These are phyloP conservation scores for Tanytarsus gracilentus DNA, from an alignment of 2,888 invertebrate genomes.

Conservation along the genomic window DNA sequence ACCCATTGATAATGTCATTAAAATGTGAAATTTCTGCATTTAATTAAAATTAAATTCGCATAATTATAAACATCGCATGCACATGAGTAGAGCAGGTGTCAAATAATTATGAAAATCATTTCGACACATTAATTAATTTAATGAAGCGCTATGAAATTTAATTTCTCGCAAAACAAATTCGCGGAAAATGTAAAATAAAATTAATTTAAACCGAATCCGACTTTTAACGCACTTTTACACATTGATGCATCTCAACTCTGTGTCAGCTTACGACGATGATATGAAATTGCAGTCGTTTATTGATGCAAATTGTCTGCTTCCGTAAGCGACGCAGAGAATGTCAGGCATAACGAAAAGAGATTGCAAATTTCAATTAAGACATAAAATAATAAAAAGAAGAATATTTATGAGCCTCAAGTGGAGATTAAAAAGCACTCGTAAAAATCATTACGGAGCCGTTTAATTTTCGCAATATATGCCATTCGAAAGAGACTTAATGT, in stretches of 20 bases:
- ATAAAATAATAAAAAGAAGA: background rate
- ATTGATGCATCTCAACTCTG: background rate
- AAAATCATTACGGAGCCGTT: too few species aligned
- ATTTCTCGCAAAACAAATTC: background rate
- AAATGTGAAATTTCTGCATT: slow-evolving; percentile 4
- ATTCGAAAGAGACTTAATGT: too few species aligned
- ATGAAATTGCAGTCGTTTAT: slow-evolving; percentile 10
- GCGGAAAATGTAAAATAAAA: background rate
- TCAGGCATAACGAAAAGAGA: background rate
- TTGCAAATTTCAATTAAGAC: background rate
- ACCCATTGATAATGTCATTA: slow-evolving; percentile 6
- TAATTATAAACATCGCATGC: background rate
- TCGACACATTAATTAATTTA: slow-evolving; percentile 23
- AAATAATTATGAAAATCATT: slow-evolving; percentile 19
- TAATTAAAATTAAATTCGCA: slow-evolving; percentile 7
- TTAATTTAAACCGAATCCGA: background rate
- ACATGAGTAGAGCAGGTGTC: slow-evolving; percentile 12
- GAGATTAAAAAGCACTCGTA: too few species aligned
- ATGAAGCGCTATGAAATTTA: slow-evolving; percentile 22
- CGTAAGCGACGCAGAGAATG: too few species aligned
- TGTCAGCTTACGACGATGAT: too few species aligned
- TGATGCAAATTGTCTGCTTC: slow-evolving; percentile 15
- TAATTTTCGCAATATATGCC: too few species aligned
- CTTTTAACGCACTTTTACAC: background rate
- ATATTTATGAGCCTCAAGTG: too few species aligned